Conservation (phyloP, 1,140 invertebrate species). For the Drosophila funebris region DNA sequence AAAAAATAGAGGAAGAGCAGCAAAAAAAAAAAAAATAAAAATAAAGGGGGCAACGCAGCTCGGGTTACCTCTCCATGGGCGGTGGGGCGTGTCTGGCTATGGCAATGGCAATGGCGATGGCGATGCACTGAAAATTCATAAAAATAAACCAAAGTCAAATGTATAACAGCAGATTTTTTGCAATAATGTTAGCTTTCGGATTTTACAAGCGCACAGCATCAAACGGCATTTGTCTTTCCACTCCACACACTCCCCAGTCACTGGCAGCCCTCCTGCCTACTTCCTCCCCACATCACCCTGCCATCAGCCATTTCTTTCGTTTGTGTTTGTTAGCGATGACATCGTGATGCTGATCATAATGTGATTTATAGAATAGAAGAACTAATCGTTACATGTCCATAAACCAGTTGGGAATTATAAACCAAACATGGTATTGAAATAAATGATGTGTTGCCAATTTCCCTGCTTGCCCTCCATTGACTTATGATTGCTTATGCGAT, state of each 20-base stretch:
- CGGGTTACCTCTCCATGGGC: not conserved
- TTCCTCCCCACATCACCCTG: not conserved
- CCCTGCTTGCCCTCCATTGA: too few relatives aligned
- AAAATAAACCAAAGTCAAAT: slow-evolving; percentile 69
- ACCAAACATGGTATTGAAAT: too few relatives aligned
- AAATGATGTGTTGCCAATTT: too few relatives aligned
- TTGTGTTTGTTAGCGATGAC: slow-evolving; percentile 37
- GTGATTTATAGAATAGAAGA: not conserved
- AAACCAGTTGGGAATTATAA: too few relatives aligned
- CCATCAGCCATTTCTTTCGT: not conserved
- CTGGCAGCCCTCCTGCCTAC: not conserved
- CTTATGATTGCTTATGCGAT: too few relatives aligned
- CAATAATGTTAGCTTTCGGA: slow-evolving; percentile 73
- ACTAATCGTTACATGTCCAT: too few relatives aligned
- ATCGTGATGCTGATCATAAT: not conserved
- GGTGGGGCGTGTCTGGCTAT: not conserved
- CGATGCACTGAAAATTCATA: slow-evolving; percentile 37
- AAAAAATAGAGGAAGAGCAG: not conserved
- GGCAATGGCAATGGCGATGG: not conserved
- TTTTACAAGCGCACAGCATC: slow-evolving; percentile 56
- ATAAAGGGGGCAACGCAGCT: not conserved
- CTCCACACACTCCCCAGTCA: not conserved
- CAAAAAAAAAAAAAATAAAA: not conserved
- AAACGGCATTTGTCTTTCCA: slow-evolving; percentile 55
- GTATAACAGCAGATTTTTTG: slow-evolving; percentile 71